Conservation (phyloP, 2,797 vertebrate species). For the Pantherophis alleghaniensis region DNA sequence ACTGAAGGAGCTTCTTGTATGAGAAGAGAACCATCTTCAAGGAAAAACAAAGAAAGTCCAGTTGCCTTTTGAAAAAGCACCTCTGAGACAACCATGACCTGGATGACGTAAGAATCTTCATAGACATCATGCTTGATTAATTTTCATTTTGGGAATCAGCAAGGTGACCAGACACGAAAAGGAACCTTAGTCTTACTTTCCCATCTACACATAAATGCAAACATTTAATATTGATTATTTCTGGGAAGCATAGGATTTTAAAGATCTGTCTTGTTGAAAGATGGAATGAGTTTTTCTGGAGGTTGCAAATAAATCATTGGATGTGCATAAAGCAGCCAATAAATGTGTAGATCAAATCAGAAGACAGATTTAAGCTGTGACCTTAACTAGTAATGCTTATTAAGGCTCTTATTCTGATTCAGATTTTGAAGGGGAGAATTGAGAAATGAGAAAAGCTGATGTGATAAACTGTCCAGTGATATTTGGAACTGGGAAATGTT, state of each 20-base stretch:
- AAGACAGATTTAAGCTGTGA: not conserved
- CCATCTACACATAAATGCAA: not conserved
- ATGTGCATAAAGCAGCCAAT: not conserved
- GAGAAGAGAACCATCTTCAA: no score
- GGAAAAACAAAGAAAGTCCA: no score
- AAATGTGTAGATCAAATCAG: not conserved
- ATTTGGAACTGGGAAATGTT: not conserved
- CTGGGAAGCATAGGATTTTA: not conserved
- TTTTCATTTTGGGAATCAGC: not conserved
- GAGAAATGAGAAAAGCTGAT: not conserved
- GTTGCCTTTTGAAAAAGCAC: no score
- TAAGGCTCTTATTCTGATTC: not conserved
- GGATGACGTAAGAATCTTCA: no score
- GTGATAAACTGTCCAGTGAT: not conserved
- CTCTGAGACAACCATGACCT: no score
- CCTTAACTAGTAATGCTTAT: not conserved
- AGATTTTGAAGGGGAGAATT: not conserved
- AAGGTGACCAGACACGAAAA: not conserved
- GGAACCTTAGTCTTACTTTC: not conserved
- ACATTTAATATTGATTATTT: not conserved
- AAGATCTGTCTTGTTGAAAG: not conserved
- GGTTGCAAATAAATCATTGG: not conserved
- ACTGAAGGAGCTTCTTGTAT: no score
- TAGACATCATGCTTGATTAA: not conserved
- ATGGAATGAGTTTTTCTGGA: not conserved